Conservation (phyloP, 2,113 vertebrate genomes). For the Charadrius vociferus region DNA sequence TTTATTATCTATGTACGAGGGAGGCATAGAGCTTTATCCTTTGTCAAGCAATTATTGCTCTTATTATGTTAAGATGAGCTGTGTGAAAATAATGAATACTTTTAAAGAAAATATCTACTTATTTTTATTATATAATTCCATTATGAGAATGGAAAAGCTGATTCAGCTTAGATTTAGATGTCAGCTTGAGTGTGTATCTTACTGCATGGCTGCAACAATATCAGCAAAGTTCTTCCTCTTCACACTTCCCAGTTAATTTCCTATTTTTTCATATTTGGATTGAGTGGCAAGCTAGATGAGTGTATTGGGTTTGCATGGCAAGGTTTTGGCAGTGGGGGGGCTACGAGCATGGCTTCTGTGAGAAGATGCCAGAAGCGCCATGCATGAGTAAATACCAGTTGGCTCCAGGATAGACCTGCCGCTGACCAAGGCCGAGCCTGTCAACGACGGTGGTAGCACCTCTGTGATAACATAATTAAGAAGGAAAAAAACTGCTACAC, state of each 20-base stretch:
- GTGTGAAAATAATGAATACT: not conserved
- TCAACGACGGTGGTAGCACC: rapidly evolving
- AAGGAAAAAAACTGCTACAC: not conserved
- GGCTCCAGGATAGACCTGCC: rapidly evolving
- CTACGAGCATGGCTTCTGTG: not conserved
- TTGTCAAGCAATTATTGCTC: not conserved
- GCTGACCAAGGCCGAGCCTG: not conserved
- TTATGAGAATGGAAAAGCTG: not conserved
- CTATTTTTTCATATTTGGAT: not conserved
- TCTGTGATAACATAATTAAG: not conserved
- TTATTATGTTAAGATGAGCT: not conserved
- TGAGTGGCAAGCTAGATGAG: not conserved
- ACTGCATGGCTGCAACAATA: not conserved
- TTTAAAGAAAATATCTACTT: not conserved
- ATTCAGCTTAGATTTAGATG: not conserved
- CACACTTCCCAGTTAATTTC: not conserved
- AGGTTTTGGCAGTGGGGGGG: not conserved
- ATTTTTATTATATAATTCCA: not conserved
- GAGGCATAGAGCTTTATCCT: not conserved
- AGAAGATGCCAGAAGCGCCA: not conserved
- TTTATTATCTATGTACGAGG: not conserved
- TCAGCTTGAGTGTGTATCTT: not conserved
- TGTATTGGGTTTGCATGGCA: not conserved
- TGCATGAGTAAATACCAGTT: not conserved
- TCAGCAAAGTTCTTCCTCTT: not conserved